Evolutionary conservation across 2,797 vertebrate genomes (phyloP), one percentile per base, ranked within the genome.

Genomic region (Bryconaethiops microstoma): DNA sequence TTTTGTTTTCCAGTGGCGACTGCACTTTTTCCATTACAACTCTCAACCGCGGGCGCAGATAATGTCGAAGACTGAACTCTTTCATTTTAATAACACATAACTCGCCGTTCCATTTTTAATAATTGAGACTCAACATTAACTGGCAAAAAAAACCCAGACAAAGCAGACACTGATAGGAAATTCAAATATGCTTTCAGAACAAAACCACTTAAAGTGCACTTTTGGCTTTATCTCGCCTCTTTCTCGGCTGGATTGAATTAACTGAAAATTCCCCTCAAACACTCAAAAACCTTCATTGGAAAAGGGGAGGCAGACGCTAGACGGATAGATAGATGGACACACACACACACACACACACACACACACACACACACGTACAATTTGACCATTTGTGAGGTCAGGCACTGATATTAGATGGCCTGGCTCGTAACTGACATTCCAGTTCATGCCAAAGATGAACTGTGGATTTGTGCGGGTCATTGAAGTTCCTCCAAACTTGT

Each of bases 1-100:
- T 40, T 40, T 65, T 65, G 35, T 65, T 65, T 39, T 19, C 29
- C 29, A 65, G 35, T 65, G 63, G 29, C 39, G 63, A 65, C 0
- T 17, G 63, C 63, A 65, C 35, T 65, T 65, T 65, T 65, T 65
- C 63, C 63, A 39, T 65, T 65, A 65, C 35, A 40, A 10, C 63
- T 65, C 35, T 8, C 35, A 29, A 17, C 29, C 17, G 16, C 29
- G 40, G 4, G 8, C 8, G 19, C 7, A 39, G 62, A 39, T 35
- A 35, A 39, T 12, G 25, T 14, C 35, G 69, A 54, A 54, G 2
- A 48, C 14, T 29, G n/a, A 25, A 12, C 12, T 45, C 16, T 29
- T 16, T 54, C 69, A 39, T 40, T 72, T 54, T 35, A 72, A 72
- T 35, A 72, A 72, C 25, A 0, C 14, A 72, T 5, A 7, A 39